A percentile compares a stretch with the other conserved stretches of the same genome.
These are phyloP conservation scores for Porites lutea DNA, from an alignment of 64 coral and sea anemone species.

Conservation along the genomic window DNA sequence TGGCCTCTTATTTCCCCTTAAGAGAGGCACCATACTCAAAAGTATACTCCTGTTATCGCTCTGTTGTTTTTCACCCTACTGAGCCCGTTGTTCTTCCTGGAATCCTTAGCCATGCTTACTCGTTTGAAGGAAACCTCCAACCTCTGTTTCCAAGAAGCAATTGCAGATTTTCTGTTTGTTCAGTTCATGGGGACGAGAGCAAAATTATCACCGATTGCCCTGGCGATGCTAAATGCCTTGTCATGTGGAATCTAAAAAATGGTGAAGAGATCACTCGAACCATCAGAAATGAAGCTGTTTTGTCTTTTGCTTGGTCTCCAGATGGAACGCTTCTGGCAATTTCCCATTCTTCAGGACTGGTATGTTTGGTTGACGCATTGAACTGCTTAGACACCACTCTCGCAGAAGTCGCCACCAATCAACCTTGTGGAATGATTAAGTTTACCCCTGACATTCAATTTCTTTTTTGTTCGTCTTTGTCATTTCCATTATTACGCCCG, in stretches of 20 bases:
- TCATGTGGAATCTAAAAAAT: slow-evolving; percentile 17
- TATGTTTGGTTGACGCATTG: neutral
- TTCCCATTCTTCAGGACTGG: neutral
- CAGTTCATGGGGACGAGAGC: neutral
- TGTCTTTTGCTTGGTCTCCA: slow-evolving; percentile 28
- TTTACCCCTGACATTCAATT: neutral
- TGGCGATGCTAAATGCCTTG: too few relatives aligned
- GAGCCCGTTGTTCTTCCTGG: neutral
- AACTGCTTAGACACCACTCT: neutral
- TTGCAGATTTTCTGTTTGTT: slow-evolving; percentile 14
- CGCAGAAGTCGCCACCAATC: neutral
- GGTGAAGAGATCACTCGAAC: neutral
- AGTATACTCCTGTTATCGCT: neutral
- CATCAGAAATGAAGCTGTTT: neutral
- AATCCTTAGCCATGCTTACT: neutral
- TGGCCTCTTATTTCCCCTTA: too few relatives aligned
- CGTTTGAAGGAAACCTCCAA: neutral
- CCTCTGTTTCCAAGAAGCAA: neutral
- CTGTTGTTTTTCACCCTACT: neutral
- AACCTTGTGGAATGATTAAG: neutral
- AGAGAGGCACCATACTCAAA: too few relatives aligned
- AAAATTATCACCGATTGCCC: slow-evolving; percentile 23
- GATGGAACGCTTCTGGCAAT: slow-evolving; percentile 1
- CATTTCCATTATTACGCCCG: too few relatives aligned
- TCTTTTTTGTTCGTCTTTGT: neutral